Evolutionary conservation across 23 tunicate genomes (phyloP).

Genomic region (Halocynthia roretzi): DNA sequence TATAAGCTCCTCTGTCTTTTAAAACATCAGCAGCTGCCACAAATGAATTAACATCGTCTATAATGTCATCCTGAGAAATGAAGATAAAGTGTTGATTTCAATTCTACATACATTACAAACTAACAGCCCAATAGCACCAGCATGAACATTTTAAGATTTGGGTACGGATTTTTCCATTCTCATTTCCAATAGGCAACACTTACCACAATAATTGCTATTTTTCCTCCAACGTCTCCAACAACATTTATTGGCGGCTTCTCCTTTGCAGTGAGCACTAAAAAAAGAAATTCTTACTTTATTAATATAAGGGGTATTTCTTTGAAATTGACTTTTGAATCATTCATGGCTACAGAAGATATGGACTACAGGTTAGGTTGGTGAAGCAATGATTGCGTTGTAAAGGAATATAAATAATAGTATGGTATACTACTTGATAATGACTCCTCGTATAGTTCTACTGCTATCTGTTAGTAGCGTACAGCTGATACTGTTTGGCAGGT

Average conservation of each 20-base stretch:
- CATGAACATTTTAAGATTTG: neutral
- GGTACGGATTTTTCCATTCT: too few relatives aligned
- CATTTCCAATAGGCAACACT: too few relatives aligned
- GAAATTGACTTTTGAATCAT: too few relatives aligned
- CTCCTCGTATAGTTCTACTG: too few relatives aligned
- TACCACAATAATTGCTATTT: conserved; percentile 92
- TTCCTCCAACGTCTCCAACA: conserved; percentile 96
- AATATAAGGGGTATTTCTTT: too few relatives aligned
- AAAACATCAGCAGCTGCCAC: conserved; percentile 79
- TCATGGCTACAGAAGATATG: too few relatives aligned
- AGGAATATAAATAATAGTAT: too few relatives aligned
- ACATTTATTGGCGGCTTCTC: conserved; percentile 95
- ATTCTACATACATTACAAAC: neutral
- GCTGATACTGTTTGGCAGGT: too few relatives aligned
- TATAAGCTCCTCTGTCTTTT: conserved; percentile 92
- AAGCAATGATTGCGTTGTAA: too few relatives aligned
- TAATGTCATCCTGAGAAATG: conserved; percentile 74
- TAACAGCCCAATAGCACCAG: neutral
- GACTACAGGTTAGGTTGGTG: too few relatives aligned
- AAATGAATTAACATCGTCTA: conserved; percentile 90
- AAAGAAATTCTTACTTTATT: neutral
- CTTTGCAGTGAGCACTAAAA: conserved; percentile 65
- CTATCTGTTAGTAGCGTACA: too few relatives aligned
- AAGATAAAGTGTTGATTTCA: neutral
- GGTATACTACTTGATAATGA: too few relatives aligned